A percentile compares a stretch with the other conserved stretches of the same genome.
Evolutionary conservation across 2,888 invertebrate species (phyloP).

Genomic region (Pasiphila rectangulata): DNA sequence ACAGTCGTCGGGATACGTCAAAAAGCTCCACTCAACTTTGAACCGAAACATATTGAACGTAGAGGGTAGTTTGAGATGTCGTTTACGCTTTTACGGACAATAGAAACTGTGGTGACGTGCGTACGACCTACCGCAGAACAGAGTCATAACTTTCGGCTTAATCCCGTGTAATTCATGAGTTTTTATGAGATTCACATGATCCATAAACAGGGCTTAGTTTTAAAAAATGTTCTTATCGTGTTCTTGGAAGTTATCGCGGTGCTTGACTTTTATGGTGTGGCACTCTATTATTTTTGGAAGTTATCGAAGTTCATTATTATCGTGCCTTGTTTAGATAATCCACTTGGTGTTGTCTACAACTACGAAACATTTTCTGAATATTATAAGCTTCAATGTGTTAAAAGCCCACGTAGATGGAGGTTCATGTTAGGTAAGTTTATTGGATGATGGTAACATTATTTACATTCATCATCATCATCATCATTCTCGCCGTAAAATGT

Average conservation of each 20-base stretch:
- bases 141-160: constrained; percentile 62
- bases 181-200: constrained; percentile 63
- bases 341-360: too few species aligned
- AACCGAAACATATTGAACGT: constrained; percentile 26
- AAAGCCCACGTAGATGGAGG: too few species aligned
- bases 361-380: too few species aligned
- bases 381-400: too few species aligned
- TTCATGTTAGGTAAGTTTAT: too few species aligned
- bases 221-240: constrained; percentile 45
- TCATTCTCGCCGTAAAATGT: too few species aligned
- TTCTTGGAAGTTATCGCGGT: constrained; percentile 31
- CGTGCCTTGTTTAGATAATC: too few species aligned
- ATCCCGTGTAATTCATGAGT: constrained; percentile 68
- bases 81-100: constrained; percentile 28
- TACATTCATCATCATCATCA: too few species aligned
- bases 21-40: constrained; percentile 35
- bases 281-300: constrained; percentile 29
- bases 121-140: constrained; percentile 74
- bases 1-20: constrained; percentile 32
- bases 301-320: constrained; percentile 11
- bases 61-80: constrained; percentile 2
- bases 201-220: constrained; percentile 46
- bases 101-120: constrained; percentile 32
- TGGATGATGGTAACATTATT: too few species aligned
- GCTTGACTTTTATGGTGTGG: constrained; percentile 27